phyloP scores from a whole-genome alignment of 2,797 vertebrate genomes.

The Ptychadena robeensis region DNA sequence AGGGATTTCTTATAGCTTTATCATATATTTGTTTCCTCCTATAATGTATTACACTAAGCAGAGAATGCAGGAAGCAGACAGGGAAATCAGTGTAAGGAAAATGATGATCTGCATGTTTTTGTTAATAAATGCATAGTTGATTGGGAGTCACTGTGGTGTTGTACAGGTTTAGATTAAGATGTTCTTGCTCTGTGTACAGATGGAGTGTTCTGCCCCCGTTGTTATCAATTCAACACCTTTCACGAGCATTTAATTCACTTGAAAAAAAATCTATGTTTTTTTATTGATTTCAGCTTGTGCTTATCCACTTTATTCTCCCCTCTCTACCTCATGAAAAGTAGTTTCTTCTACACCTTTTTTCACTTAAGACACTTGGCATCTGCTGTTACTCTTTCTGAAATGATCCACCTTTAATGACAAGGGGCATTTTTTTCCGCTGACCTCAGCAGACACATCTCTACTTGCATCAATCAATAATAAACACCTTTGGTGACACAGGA shows the following conservation, averaged over 20 bases:
- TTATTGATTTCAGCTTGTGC: conserved; percentile 62
- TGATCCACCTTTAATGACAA: conserved; percentile 59
- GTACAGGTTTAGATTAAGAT: conserved; percentile 54
- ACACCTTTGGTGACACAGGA: conserved; percentile 55
- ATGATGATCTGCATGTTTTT: conserved; percentile 48
- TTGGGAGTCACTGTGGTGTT: conserved; percentile 39
- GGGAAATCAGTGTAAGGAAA: conserved; percentile 23
- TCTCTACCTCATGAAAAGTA: conserved; percentile 60
- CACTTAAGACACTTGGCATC: conserved; percentile 55
- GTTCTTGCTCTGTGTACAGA: conserved; percentile 45
- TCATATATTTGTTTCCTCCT: not conserved
- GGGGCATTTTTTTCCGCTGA: conserved; percentile 59
- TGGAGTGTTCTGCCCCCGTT: conserved; percentile 54
- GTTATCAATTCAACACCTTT: conserved; percentile 63
- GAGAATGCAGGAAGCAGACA: not conserved
- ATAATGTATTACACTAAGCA: conserved; percentile 18
- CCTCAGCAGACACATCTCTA: conserved; percentile 56
- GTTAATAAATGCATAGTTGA: conserved; percentile 50
- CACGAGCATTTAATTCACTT: conserved; percentile 62
- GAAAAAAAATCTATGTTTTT: conserved; percentile 62
- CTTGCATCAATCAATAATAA: conserved; percentile 59
- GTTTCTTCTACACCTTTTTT: conserved; percentile 59
- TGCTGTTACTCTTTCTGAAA: conserved; percentile 50
- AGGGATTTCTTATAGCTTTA: not conserved
- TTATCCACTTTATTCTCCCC: conserved; percentile 62